Evolutionary conservation across 2,113 vertebrate genomes (phyloP).

Genomic region (Glaucomys volans): DNA sequence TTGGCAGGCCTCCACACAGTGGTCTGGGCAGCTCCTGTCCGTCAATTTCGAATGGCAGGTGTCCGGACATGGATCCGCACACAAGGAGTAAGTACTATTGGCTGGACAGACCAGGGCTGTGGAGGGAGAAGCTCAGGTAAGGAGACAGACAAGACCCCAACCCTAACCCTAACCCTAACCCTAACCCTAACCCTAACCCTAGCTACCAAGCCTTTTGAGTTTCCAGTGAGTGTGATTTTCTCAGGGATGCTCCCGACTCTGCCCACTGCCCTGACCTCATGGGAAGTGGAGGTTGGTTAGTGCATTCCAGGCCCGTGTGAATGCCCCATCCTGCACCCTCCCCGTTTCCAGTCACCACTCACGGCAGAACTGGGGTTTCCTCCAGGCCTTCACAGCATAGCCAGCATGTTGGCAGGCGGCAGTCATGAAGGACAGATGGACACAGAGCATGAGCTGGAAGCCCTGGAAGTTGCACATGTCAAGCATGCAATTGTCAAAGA

Average conservation of each 20-base stretch:
- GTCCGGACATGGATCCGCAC: slow-evolving; percentile 82
- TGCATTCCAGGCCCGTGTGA: rapidly evolving
- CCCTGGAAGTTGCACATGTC: slow-evolving; percentile 91
- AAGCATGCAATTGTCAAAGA: slow-evolving; percentile 88
- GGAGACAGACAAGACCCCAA: background rate
- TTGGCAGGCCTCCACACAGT: slow-evolving; percentile 81
- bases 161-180: too few relatives aligned
- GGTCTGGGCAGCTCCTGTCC: slow-evolving; percentile 55
- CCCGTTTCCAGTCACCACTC: slow-evolving; percentile 72
- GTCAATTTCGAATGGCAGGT: slow-evolving; percentile 66
- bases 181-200: too few relatives aligned
- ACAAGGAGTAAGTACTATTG: slow-evolving; percentile 90
- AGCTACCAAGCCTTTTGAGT: background rate
- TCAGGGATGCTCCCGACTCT: background rate
- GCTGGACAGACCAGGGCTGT: slow-evolving; percentile 87
- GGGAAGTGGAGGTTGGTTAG: background rate
- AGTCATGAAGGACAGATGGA: slow-evolving; percentile 90
- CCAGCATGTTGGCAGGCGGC: slow-evolving; percentile 88
- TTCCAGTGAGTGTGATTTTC: background rate
- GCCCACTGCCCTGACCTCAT: background rate
- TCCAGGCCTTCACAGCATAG: slow-evolving; percentile 88
- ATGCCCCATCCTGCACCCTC: background rate
- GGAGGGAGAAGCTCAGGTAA: background rate
- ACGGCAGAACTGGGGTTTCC: slow-evolving; percentile 89
- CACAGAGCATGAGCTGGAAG: slow-evolving; percentile 85